These are phyloP conservation scores for Panulirus ornatus DNA, from an alignment of 1,140 invertebrate species.

Conservation along the genomic window DNA sequence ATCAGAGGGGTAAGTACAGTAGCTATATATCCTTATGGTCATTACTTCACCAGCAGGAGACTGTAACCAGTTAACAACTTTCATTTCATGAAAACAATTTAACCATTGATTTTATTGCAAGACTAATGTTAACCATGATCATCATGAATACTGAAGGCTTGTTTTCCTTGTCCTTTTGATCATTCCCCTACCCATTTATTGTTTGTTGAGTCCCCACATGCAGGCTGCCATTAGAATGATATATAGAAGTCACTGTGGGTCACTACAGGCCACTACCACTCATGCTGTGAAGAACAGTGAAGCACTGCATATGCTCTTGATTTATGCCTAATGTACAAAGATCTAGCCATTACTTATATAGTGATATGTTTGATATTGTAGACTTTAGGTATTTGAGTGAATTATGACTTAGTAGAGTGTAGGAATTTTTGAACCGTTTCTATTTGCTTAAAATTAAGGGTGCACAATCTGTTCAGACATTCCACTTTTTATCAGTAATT, in stretches of 20 bases:
- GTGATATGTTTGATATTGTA: not conserved
- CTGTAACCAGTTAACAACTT: too few species aligned
- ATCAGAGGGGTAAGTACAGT: too few species aligned
- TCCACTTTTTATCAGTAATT: too few species aligned
- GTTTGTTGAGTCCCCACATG: not conserved
- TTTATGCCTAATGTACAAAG: not conserved
- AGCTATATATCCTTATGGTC: too few species aligned
- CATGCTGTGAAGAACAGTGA: slow-evolving; percentile 45
- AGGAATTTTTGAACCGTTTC: too few species aligned
- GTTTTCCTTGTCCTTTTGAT: not conserved
- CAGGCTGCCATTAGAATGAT: not conserved
- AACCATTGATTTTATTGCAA: too few species aligned
- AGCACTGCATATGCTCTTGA: not conserved
- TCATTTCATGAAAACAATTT: too few species aligned
- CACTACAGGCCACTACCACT: slow-evolving; percentile 40
- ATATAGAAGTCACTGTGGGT: not conserved
- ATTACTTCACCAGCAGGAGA: too few species aligned
- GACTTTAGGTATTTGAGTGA: not conserved
- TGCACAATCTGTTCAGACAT: too few species aligned
- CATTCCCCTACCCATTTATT: not conserved
- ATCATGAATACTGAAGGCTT: not conserved
- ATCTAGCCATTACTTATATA: not conserved
- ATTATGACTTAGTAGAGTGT: too few species aligned
- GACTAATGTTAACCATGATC: too few species aligned
- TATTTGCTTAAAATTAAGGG: too few species aligned